Evolutionary conservation across 1,140 invertebrate genomes (phyloP).

Genomic region (Euwallacea similis): DNA sequence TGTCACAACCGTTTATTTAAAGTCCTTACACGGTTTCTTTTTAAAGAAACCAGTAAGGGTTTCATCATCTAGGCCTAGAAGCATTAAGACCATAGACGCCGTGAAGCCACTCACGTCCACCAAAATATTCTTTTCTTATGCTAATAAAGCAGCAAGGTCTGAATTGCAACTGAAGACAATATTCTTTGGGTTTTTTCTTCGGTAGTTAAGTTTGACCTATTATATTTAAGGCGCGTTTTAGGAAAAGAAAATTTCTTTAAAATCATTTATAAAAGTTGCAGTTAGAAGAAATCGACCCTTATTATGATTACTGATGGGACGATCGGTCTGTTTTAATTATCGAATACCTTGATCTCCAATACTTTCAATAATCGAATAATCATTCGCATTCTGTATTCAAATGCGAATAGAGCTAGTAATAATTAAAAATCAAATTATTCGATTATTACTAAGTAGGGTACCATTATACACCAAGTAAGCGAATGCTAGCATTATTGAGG

Average conservation of each 20-base stretch:
- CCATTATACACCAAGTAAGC: too few species aligned
- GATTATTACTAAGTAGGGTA: too few species aligned
- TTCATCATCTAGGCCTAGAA: too few species aligned
- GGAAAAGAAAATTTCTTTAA: not conserved
- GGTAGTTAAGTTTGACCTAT: not conserved
- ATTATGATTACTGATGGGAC: not conserved
- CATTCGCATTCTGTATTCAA: too few species aligned
- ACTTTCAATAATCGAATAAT: not conserved
- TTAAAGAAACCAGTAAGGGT: too few species aligned
- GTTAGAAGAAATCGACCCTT: not conserved
- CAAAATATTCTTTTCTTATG: slow-evolving; percentile 1
- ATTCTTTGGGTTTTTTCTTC: not conserved
- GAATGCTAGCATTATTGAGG: too few species aligned
- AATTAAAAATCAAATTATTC: too few species aligned
- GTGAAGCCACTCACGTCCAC: not conserved
- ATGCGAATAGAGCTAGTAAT: too few species aligned
- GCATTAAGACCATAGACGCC: not conserved
- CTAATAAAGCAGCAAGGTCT: not conserved
- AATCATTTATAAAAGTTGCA: not conserved
- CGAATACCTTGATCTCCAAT: not conserved
- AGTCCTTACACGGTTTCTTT: too few species aligned
- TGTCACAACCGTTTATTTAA: too few species aligned
- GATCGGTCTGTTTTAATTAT: not conserved
- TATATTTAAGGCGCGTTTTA: not conserved
- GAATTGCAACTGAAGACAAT: not conserved